Conservation (phyloP, 2,113 vertebrate species). For the Embiotoca jacksoni region DNA sequence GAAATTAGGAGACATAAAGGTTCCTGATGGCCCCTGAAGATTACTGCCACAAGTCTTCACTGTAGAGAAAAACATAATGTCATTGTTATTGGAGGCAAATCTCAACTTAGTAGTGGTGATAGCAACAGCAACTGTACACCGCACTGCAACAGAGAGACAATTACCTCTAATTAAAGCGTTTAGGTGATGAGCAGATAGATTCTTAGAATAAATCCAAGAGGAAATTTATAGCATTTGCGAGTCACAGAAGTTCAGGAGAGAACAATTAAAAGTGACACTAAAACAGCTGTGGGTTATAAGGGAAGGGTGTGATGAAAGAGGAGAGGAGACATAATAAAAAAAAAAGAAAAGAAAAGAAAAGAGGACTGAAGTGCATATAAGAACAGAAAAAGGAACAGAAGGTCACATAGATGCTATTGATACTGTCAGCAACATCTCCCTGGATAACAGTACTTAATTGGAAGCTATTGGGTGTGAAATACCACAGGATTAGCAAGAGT, state of each 20-base stretch:
- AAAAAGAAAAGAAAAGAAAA: constrained; percentile 4
- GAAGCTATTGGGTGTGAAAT: constrained; percentile 79
- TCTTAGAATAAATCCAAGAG: constrained; percentile 18
- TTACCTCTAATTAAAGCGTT: constrained; percentile 52
- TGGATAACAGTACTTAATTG: constrained; percentile 70
- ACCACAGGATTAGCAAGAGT: constrained; percentile 73
- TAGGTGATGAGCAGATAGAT: constrained; percentile 10
- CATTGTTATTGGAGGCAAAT: constrained; percentile 17
- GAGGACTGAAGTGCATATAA: constrained; percentile 16
- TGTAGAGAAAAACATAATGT: constrained; percentile 58
- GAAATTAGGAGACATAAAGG: constrained; percentile 87
- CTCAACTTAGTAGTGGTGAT: constrained; percentile 15
- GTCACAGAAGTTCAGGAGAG: constrained; percentile 22
- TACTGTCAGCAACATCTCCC: constrained; percentile 71
- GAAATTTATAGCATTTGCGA: constrained; percentile 6
- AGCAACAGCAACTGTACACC: constrained; percentile 8
- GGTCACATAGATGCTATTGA: constrained; percentile 76
- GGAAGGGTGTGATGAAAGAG: constrained; percentile 6
- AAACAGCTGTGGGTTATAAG: constrained; percentile 16
- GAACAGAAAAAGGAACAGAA: constrained; percentile 48
- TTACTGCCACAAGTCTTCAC: constrained; percentile 88
- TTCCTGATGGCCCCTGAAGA: constrained; percentile 86
- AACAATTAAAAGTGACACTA: constrained; percentile 54
- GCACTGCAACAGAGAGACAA: constrained; percentile 31
- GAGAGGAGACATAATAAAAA: neutral